Conservation (phyloP, 2,797 vertebrate species). For the Muscicapa comitata region DNA sequence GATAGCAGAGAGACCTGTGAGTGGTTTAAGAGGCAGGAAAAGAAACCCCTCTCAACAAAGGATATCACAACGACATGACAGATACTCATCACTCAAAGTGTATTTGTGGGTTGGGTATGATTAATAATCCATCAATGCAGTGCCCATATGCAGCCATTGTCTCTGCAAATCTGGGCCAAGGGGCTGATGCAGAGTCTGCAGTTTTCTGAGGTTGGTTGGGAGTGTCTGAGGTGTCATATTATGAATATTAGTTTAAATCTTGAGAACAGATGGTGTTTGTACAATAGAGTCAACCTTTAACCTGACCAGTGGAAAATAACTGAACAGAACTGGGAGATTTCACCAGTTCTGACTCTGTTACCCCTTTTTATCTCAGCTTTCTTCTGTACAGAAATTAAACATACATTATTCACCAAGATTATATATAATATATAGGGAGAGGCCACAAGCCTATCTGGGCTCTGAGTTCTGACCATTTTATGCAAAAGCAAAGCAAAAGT, state of each 20-base stretch:
- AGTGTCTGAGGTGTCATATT: background rate
- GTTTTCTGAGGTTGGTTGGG: background rate
- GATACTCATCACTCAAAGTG: background rate
- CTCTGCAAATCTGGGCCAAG: background rate
- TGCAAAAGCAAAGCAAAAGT: background rate
- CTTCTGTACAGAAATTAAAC: conserved; percentile 1
- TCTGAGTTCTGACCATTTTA: conserved; percentile 5
- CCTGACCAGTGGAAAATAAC: background rate
- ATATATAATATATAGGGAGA: background rate
- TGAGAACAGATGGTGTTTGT: background rate
- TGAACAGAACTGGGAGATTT: background rate
- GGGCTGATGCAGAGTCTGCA: background rate
- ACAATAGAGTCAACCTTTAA: background rate
- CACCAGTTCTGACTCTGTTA: background rate
- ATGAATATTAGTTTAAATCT: background rate
- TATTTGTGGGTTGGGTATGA: background rate
- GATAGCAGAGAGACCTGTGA: background rate
- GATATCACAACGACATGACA: background rate
- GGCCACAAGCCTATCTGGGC: background rate
- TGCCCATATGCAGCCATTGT: background rate
- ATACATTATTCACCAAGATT: background rate
- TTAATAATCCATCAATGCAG: background rate
- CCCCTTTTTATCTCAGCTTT: background rate
- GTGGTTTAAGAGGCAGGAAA: background rate
- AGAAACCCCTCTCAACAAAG: background rate